Conservation (phyloP, 1,140 invertebrate genomes). For the Scaptomyza hsui region DNA sequence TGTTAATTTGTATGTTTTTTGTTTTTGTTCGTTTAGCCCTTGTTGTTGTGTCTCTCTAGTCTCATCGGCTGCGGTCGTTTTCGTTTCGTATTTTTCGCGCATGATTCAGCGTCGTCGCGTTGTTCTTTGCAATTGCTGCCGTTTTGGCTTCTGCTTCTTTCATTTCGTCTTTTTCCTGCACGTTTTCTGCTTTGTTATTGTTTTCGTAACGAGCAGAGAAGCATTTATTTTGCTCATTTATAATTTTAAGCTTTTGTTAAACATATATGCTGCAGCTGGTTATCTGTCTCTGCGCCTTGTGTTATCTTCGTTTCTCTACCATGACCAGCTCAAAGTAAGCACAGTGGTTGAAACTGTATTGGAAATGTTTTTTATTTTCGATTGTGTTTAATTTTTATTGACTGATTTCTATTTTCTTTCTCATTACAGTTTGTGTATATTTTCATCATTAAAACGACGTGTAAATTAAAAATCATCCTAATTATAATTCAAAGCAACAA, state of each 20-base stretch:
- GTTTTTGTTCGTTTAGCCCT: slow-evolving; percentile 16
- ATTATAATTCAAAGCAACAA: slow-evolving; percentile 68
- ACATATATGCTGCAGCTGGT: slow-evolving; percentile 50
- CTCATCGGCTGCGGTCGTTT: slow-evolving; percentile 43
- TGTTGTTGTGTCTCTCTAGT: slow-evolving; percentile 3
- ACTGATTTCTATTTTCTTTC: slow-evolving; percentile 11
- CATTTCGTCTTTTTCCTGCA: slow-evolving; percentile 28
- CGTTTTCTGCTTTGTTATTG: slow-evolving; percentile 68
- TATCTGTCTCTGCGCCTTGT: slow-evolving; percentile 43
- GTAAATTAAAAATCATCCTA: slow-evolving; percentile 80
- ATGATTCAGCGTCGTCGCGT: slow-evolving; percentile 68
- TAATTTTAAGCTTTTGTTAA: slow-evolving; percentile 49
- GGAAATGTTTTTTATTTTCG: background rate
- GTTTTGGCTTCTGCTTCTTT: slow-evolving; percentile 33
- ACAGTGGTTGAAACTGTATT: slow-evolving; percentile 39
- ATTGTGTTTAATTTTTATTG: background rate
- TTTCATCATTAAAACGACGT: slow-evolving; percentile 81
- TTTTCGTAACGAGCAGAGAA: slow-evolving; percentile 54
- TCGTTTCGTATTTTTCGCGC: slow-evolving; percentile 64
- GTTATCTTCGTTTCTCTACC: slow-evolving; percentile 64
- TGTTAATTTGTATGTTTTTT: slow-evolving; percentile 77
- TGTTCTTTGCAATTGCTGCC: slow-evolving; percentile 49
- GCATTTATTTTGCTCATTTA: slow-evolving; percentile 52
- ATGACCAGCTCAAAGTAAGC: slow-evolving; percentile 74
- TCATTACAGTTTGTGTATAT: slow-evolving; percentile 81